These are phyloP conservation scores for Penaeus chinensis DNA, from an alignment of 1,140 invertebrate species.

Conservation along the genomic window DNA sequence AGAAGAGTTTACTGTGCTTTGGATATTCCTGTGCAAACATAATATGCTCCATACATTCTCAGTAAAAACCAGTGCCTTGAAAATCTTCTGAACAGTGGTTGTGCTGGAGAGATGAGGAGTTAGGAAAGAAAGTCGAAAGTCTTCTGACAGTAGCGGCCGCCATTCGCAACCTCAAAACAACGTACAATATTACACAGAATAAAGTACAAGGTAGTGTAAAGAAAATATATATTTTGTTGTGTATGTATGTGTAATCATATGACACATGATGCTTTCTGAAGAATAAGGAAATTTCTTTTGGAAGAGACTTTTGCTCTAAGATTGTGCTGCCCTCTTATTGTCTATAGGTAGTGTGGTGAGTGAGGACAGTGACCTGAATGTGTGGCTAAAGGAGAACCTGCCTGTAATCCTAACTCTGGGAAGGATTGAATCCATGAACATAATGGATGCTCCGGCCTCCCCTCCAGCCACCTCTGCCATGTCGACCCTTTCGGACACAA, in stretches of 20 bases:
- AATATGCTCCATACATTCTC: not conserved
- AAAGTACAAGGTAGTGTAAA: slow-evolving; percentile 68
- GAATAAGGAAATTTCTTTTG: not conserved
- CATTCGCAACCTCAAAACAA: slow-evolving; percentile 75
- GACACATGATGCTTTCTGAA: not conserved
- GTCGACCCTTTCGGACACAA: not conserved
- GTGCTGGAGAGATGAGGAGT: slow-evolving; percentile 67
- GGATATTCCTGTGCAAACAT: not conserved
- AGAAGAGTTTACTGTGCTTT: not conserved
- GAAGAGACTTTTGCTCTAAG: too few species aligned
- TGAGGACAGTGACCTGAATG: slow-evolving; percentile 8
- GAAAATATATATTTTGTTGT: not conserved
- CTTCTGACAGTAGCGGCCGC: slow-evolving; percentile 72
- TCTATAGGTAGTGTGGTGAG: slow-evolving; percentile 25
- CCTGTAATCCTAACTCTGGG: not conserved
- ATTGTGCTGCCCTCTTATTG: too few species aligned
- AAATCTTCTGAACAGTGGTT: slow-evolving; percentile 63
- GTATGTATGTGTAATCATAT: not conserved
- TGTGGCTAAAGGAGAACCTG: slow-evolving; percentile 12
- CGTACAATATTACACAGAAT: slow-evolving; percentile 73
- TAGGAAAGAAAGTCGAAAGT: slow-evolving; percentile 73
- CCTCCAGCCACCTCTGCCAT: slow-evolving; percentile 32
- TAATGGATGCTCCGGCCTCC: not conserved
- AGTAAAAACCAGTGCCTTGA: too few species aligned
- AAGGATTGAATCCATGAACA: not conserved